Evolutionary conservation across 2,797 vertebrate genomes (phyloP).

Genomic region (Saxicola maurus): DNA sequence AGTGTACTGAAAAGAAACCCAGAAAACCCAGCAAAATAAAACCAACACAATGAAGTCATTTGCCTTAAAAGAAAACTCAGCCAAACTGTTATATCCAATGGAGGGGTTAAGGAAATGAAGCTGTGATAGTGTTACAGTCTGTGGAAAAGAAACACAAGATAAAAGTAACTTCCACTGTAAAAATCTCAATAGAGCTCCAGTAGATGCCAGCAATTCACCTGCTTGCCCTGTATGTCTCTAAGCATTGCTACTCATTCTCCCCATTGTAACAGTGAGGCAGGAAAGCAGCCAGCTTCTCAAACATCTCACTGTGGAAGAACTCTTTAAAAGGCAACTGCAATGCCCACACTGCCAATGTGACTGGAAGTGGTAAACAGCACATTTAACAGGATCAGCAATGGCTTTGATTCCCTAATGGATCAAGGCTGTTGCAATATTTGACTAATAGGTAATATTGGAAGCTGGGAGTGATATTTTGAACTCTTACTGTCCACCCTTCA

Average conservation of each 20-base stretch:
- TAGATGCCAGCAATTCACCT: background rate
- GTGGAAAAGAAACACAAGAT: background rate
- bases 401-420: background rate
- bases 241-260: background rate
- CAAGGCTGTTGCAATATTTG: background rate
- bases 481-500: background rate
- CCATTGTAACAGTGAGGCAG: accelerated
- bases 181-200: background rate
- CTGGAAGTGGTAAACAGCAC: background rate
- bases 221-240: background rate
- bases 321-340: background rate
- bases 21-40: background rate
- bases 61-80: background rate
- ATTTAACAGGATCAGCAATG: background rate
- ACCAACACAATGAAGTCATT: background rate
- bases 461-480: background rate
- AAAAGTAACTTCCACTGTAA: background rate
- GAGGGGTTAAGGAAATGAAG: background rate
- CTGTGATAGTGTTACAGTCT: background rate
- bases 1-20: background rate
- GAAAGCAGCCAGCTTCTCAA: background rate
- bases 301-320: accelerated
- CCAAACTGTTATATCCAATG: background rate
- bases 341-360: background rate
- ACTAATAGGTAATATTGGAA: background rate